Evolutionary conservation across 1,140 invertebrate species (phyloP), one percentile per base, ranked within the genome.

Genomic region (Eumaeus atala): DNA sequence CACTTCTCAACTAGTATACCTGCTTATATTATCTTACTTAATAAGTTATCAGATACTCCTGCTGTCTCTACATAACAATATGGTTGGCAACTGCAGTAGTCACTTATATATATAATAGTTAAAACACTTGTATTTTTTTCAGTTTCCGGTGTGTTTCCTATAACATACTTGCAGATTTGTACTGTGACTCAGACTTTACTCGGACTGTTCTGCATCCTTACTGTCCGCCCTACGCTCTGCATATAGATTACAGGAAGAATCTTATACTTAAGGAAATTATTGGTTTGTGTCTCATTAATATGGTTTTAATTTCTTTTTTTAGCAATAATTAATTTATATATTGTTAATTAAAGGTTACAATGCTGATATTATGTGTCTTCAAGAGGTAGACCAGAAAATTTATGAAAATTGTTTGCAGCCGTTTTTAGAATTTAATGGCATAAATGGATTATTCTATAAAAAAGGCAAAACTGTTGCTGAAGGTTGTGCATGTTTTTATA

Each of bases 311-410:
- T 2, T 40, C 12, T 40, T 40, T 3, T 12, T 10, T 6, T 17
- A 17, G 16, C 40, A 44, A 6, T 6, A 37, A 37, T 36, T 51
- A 14, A 40, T 44, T 42, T 7, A 8, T 12, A 3, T 12, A 38
- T 14, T 54, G 8, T 59, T 51, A 83, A 84, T 52, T 62, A 28
- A 3, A 92, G 95, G 95, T 12, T 98, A 97, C 67, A 95, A 97
- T 88, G 91, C 92, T 33, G 96, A 98, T 84, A 88, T 98, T 44
- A 89, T 97, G 36, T 98, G 96, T 71, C 84, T 98, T 10, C 97
- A 98, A 92, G 97, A 98, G 90, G 95, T 97, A 0, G 96, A 98
- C 79, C 74, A 66, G 9, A 95, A 93, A 86, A 86, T 97, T 18
- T 97, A 93, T 75, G 76, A 92, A 12, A 74, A 90, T 62, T 93